These are phyloP conservation scores for Lytechinus variegatus DNA, from an alignment of 35 echinoderm and acorn worm genomes.

Conservation along the genomic window DNA sequence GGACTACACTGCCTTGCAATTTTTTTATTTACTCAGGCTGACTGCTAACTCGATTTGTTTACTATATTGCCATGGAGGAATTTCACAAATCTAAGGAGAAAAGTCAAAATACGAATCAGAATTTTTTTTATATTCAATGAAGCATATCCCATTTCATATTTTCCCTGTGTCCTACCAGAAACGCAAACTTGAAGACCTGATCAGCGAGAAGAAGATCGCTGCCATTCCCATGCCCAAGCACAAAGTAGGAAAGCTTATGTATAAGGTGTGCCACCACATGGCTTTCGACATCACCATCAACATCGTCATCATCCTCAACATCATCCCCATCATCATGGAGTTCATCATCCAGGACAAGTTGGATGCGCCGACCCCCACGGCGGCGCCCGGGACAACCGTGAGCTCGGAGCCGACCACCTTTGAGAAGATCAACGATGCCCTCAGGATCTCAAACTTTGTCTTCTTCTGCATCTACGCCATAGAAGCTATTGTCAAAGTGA, in stretches of 20 bases:
- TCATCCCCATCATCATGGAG: conserved; percentile 89
- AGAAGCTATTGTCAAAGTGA: conserved; percentile 88
- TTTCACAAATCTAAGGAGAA: no score
- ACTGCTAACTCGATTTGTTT: no score
- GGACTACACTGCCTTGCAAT: no score
- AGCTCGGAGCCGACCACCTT: not conserved
- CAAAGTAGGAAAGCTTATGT: conserved; percentile 48
- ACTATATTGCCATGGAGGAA: no score
- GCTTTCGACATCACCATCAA: conserved; percentile 72
- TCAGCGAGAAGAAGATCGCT: conserved; percentile 62
- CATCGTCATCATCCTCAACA: conserved; percentile 83
- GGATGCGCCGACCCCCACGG: not conserved
- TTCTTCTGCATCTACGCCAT: conserved; percentile 78
- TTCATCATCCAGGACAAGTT: conserved; percentile 64
- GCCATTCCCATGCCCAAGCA: conserved; percentile 65
- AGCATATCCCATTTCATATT: no score
- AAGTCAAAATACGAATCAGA: no score
- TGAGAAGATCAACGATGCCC: not conserved
- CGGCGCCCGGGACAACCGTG: conserved; percentile 13
- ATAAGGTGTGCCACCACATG: conserved; percentile 49
- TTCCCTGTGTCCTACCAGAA: conserved; percentile 59
- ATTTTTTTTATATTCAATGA: no score
- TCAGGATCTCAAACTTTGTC: conserved; percentile 71
- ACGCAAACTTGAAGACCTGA: conserved; percentile 77
- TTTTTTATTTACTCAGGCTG: no score